Conservation (phyloP, 2,113 vertebrate species). For the Lamprotornis superbus region DNA sequence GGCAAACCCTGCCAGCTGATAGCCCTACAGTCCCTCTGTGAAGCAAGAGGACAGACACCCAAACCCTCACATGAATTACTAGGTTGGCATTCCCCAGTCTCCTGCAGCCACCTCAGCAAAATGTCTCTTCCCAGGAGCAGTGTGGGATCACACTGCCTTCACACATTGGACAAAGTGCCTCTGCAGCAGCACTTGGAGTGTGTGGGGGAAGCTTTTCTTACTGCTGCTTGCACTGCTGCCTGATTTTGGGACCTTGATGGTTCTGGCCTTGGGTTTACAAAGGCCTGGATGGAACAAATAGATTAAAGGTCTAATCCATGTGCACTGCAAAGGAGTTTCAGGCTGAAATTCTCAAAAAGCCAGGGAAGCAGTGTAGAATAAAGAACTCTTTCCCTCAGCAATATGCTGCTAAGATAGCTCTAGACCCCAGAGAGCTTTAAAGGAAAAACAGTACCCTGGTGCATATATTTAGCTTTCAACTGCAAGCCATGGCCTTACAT, state of each 20-base stretch:
- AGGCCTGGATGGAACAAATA: background rate
- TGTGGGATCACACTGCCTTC: background rate
- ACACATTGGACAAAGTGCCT: background rate
- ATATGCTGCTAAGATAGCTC: background rate
- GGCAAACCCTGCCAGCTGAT: background rate
- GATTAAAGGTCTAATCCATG: background rate
- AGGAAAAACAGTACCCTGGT: background rate
- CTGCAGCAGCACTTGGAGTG: rapidly evolving
- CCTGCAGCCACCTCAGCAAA: background rate
- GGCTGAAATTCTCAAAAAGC: background rate
- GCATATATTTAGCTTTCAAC: background rate
- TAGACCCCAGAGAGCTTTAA: background rate
- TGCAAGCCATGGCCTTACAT: background rate
- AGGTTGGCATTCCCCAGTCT: background rate
- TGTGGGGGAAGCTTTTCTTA: background rate
- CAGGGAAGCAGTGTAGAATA: background rate
- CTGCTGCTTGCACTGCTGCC: background rate
- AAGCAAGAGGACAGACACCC: background rate
- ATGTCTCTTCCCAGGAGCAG: background rate
- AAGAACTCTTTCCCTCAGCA: background rate
- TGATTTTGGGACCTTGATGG: background rate
- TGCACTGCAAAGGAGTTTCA: background rate
- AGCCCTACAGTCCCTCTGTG: background rate
- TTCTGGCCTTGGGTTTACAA: background rate
- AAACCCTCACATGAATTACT: background rate